A percentile compares a stretch with the other conserved stretches of the same genome.
These are phyloP conservation scores for Psammodynastes pulverulentus DNA, from an alignment of 2,113 vertebrate species.

Conservation along the genomic window DNA sequence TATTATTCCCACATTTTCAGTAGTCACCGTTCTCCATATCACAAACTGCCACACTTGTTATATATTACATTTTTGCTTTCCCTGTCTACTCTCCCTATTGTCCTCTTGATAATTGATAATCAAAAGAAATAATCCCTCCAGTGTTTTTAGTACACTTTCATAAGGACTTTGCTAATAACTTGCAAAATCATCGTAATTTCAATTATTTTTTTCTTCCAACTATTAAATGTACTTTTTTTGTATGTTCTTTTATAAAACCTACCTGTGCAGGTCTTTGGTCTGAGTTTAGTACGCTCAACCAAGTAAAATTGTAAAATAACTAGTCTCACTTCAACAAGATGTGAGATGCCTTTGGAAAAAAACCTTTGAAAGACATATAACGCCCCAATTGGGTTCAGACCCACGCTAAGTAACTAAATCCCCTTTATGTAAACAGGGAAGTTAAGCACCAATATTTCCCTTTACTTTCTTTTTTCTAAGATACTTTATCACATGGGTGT, in stretches of 20 bases:
- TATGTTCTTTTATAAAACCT: background rate
- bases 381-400: no score
- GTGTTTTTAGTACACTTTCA: background rate
- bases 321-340: background rate
- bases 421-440: background rate
- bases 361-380: background rate
- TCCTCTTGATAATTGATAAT: background rate
- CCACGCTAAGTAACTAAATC: background rate
- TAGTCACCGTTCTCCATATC: background rate
- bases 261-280: conserved; percentile 28
- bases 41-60: background rate
- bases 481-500: background rate
- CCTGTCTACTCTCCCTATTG: background rate
- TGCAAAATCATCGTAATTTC: conserved; percentile 1
- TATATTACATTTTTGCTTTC: background rate
- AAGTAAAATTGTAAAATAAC: background rate
- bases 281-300: conserved; percentile 2
- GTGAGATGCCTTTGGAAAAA: background rate
- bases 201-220: background rate
- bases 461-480: fast-evolving
- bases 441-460: background rate
- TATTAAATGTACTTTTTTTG: background rate
- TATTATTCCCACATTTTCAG: background rate
- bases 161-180: background rate
- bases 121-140: background rate